Conservation (phyloP, 53 echinoderm and acorn worm species). For the Apostichopus leukothele region DNA sequence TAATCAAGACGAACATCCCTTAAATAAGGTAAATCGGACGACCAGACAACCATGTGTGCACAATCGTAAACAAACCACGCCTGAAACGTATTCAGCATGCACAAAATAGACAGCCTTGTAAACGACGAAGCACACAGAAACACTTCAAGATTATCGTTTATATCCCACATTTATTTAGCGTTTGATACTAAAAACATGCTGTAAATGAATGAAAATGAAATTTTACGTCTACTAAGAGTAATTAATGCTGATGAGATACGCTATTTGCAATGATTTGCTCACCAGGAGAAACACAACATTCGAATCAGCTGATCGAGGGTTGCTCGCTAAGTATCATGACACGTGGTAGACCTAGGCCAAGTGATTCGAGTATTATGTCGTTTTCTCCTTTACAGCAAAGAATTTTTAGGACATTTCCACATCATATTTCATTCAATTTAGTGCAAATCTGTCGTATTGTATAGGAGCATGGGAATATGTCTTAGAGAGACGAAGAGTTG, state of each 20-base stretch:
- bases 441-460: no score
- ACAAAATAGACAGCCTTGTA: not conserved
- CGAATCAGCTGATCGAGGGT: slow-evolving; percentile 46
- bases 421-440: no score
- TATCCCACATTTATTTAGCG: not conserved
- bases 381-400: no score
- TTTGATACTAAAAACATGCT: no score
- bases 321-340: slow-evolving; percentile 20
- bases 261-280: not conserved
- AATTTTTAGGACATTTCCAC: no score
- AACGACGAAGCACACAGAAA: not conserved
- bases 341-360: slow-evolving; percentile 19
- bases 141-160: not conserved
- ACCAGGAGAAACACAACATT: not conserved
- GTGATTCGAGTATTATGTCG: no score
- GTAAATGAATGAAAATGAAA: no score
- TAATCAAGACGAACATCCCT: not conserved
- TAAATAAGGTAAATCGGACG: not conserved
- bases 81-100: not conserved
- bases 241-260: not conserved
- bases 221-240: no score
- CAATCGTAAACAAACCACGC: slow-evolving; percentile 52
- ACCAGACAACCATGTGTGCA: slow-evolving; percentile 36
- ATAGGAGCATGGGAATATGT: no score
- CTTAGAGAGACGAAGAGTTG: no score